Conservation (phyloP, 1,140 invertebrate genomes). For the Ridgeia piscesae region DNA sequence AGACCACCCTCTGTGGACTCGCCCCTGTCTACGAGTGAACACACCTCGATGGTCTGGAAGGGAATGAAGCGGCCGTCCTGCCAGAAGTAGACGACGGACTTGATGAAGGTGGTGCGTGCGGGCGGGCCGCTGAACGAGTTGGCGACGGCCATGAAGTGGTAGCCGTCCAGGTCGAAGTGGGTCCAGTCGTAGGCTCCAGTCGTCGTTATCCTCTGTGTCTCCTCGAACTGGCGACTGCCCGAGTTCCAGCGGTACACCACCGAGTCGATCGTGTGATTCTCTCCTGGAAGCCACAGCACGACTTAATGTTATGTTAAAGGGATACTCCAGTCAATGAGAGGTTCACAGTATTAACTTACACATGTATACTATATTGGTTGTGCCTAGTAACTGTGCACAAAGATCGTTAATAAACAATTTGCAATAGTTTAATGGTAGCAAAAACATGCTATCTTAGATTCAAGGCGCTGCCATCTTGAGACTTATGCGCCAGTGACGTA, state of each 20-base stretch:
- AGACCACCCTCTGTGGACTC: too few relatives aligned
- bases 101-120: conserved; percentile 41
- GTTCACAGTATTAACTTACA: too few relatives aligned
- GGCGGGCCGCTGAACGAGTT: conserved; percentile 44
- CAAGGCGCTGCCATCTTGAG: too few relatives aligned
- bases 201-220: conserved; percentile 44
- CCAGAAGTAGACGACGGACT: conserved; percentile 50
- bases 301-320: conserved; percentile 26
- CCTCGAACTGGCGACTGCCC: conserved; percentile 33
- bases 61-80: conserved; percentile 43
- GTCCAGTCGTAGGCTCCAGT: conserved; percentile 54
- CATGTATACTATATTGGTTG: too few relatives aligned
- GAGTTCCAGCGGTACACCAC: conserved; percentile 46
- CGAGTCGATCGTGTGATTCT: conserved; percentile 43
- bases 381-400: too few relatives aligned
- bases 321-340: too few relatives aligned
- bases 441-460: too few relatives aligned
- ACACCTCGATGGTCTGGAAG: conserved; percentile 54
- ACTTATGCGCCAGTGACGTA: too few relatives aligned
- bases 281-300: conserved; percentile 25
- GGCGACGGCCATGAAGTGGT: conserved; percentile 51
- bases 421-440: too few relatives aligned
- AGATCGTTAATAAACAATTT: too few relatives aligned
- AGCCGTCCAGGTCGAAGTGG: conserved; percentile 44
- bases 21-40: too few relatives aligned